Base-by-base conservation (phyloP, 2,888 invertebrate species). In the Alviniconcha strummeri region DNA sequence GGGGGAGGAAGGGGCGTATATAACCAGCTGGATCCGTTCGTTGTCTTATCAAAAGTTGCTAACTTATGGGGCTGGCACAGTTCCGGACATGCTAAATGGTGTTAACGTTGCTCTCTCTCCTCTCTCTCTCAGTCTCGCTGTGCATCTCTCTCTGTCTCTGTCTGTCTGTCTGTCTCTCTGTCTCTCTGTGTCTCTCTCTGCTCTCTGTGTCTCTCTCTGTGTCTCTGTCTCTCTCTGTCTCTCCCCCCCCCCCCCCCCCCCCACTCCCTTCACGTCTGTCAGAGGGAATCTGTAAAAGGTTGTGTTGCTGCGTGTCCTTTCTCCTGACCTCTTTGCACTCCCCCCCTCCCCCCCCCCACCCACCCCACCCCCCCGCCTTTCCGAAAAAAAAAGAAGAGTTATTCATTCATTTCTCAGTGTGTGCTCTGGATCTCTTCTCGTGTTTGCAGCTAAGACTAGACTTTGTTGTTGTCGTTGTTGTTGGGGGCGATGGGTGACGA, bases 121-220 rank as follows among this genome's bases (percentile, higher is more conserved):
- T 80, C 36, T 80, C 56, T 36, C 60, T 80, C 69, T 54, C 54
- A 4, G 11, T 55, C 56, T 55, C 72, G 0, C 36, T 36, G 36
- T 36, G 1, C n/a, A n/a, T 36, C 36, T 36, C 36, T 36, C 36
- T 36, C 36, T 71, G 13, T 17, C 72, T 81, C 72, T 72, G 56
- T 72, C 57, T 72, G 13, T 72, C 72, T 60, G 72, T 72, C 81
- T 52, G 56, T 64, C 56, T 81, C 57, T 64, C 55, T 64, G 52
- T 55, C 72, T 72, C 57, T 56, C 74, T 36, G 5, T 55, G 57
- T 57, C 81, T 64, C 64, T 64, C 64, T 36, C 36, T 64, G n/a
- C 64, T 64, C 64, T 64, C 64, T 64, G 3, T 64, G 3, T 15
- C 64, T 15, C 64, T 72, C 57, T 56, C 74, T 36, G 5, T 55